Evolutionary conservation across 2,888 invertebrate species (phyloP).

Genomic region (Latrodectus elegans): DNA sequence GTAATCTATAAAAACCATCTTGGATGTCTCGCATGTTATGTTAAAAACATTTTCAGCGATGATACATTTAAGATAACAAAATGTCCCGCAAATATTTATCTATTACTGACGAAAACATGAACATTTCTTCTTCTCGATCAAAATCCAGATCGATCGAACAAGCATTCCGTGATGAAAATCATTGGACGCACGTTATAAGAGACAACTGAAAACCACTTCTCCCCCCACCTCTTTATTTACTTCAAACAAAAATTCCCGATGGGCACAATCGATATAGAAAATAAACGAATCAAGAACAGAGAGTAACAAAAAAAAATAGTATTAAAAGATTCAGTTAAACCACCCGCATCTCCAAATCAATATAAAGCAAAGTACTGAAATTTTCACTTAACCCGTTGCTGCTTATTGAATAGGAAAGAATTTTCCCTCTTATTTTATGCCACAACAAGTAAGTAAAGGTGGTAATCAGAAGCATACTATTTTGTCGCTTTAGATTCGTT

Average conservation of each 20-base stretch:
- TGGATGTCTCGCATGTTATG: too few relatives aligned
- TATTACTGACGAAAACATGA: background rate
- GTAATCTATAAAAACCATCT: too few relatives aligned
- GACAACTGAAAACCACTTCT: constrained; percentile 13
- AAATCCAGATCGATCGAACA: constrained; percentile 23
- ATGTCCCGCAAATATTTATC: too few relatives aligned
- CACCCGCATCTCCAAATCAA: background rate
- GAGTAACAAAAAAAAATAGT: background rate
- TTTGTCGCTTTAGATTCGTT: too few relatives aligned
- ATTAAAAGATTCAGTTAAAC: background rate
- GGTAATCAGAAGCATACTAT: too few relatives aligned
- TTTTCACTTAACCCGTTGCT: background rate
- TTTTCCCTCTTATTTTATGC: background rate
- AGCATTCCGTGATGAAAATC: constrained; percentile 41
- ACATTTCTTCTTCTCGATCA: constrained; percentile 24
- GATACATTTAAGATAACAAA: too few relatives aligned
- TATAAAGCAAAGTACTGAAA: background rate
- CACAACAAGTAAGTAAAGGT: background rate
- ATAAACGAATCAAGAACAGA: background rate
- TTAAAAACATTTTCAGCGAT: too few relatives aligned
- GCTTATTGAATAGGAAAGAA: background rate
- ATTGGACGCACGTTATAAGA: constrained; percentile 25
- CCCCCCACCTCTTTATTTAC: background rate
- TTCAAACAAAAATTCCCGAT: background rate
- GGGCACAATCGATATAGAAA: constrained; percentile 44